Evolutionary conservation across 1,140 invertebrate species (phyloP), one percentile per base, ranked within the genome.

Genomic region (Cataglyphis hispanica): DNA sequence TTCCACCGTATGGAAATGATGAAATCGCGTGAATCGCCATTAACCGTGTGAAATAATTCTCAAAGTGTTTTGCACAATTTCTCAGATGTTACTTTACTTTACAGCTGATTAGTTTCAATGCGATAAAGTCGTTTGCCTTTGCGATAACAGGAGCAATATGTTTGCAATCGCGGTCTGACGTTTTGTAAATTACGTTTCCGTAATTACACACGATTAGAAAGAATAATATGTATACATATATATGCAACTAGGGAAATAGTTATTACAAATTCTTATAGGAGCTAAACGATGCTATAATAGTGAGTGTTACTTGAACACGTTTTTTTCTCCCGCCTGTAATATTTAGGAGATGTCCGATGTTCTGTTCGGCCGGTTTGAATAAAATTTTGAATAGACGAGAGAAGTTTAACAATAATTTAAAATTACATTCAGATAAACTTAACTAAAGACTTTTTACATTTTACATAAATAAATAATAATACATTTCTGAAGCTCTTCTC

Each of bases 391-490:
- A 60, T 67, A 87, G 16, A 43, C 46, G 22, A 56, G 22, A 43
- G 60, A 19, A 7, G 13, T 50, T 16, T n/a, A 27, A 16, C 46
- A 87, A 91, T 91, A 87, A 91, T 76, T 86, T 91, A 91, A 88
- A 85, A 46, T 27, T n/a, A 11, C 31, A 34, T 89, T 46, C 37
- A 72, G 31, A 56, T 27, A 22, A 60, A 22, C 53, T 76, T 67
- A 60, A 88, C 31, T 81, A 86, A 22, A 86, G 46, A 40, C 78
- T 84, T 85, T 87, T 86, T 90, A 86, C 84, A 70, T 34, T 64
- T 64, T 53, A 83, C 58, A 91, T 69, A 91, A 91, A 91, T 91
- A 90, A 91, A 91, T 91, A 91, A 86, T 76, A 77, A 81, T 63
- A 63, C 25, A 56, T 31, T 60, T 40, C 50, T 46, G 6, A 46